These are phyloP conservation scores for Rotaria socialis DNA, from an alignment of 2,888 invertebrate species.

Conservation along the genomic window DNA sequence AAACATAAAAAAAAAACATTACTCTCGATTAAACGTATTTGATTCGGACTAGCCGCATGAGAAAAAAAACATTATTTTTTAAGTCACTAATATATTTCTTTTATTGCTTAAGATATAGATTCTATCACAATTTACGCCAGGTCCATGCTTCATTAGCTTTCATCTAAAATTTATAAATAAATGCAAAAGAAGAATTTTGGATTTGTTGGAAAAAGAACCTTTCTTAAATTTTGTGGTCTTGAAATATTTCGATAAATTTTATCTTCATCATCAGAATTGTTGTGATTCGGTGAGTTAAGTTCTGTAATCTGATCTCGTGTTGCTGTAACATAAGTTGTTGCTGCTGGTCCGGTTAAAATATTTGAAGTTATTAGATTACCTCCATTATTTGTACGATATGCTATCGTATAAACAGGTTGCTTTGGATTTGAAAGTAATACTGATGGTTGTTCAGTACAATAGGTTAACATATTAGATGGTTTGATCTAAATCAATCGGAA, in stretches of 20 bases:
- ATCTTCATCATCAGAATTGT: neutral
- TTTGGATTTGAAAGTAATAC: neutral
- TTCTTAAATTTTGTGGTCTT: neutral
- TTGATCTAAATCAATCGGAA: neutral
- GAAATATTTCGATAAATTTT: neutral
- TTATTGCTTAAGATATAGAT: neutral
- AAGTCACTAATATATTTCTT: neutral
- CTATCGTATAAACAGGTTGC: neutral
- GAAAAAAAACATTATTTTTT: neutral
- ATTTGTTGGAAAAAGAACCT: neutral
- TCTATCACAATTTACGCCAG: conserved; percentile 23
- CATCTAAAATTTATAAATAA: neutral
- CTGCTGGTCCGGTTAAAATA: neutral
- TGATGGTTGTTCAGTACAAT: neutral
- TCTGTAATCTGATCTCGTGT: neutral
- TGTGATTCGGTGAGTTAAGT: neutral
- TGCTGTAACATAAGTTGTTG: conserved; percentile 3
- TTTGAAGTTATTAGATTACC: neutral
- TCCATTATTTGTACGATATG: neutral
- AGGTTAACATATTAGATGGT: neutral
- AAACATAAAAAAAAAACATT: neutral
- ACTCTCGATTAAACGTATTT: neutral
- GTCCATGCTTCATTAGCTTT: conserved; percentile 13
- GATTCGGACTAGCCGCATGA: neutral
- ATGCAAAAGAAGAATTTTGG: neutral